Percentiles rank a stretch among this genome's conserved stretches.
phyloP scores from a whole-genome alignment of 2,797 vertebrate genomes.

The Odontamblyopus rebecca region DNA sequence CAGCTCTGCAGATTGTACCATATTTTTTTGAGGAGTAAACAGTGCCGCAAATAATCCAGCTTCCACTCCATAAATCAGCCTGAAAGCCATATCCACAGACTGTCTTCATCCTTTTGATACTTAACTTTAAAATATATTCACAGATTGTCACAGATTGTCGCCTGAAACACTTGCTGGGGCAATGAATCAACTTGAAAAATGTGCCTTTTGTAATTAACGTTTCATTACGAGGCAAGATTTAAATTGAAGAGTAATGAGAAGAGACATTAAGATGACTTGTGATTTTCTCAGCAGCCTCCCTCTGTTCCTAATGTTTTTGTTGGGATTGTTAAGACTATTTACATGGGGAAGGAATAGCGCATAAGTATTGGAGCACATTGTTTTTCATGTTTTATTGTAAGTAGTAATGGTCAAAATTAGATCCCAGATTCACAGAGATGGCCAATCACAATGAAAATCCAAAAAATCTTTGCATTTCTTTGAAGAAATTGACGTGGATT shows the following conservation, averaged over 20 bases:
- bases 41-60: constrained; percentile 34
- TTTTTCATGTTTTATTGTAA: neutral
- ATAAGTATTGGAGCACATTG: constrained; percentile 3
- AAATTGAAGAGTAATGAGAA: constrained; percentile 11
- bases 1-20: constrained; percentile 40
- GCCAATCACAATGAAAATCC: no score
- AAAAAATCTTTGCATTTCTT: neutral
- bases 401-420: neutral
- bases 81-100: constrained; percentile 15
- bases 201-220: constrained; percentile 3
- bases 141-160: constrained; percentile 1
- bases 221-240: constrained; percentile 5
- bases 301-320: constrained; percentile 2
- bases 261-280: neutral
- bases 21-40: constrained; percentile 24
- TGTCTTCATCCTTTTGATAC: constrained; percentile 20
- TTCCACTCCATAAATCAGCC: constrained; percentile 14
- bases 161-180: constrained; percentile 2
- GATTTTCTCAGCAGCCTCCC: neutral
- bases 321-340: constrained; percentile 5
- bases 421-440: neutral
- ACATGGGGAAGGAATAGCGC: constrained; percentile 1
- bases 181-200: constrained; percentile 13
- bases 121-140: constrained; percentile 20
- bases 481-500: neutral